Evolutionary conservation across 2,113 vertebrate genomes (phyloP), one percentile per base, ranked within the genome.

Genomic region (Hippocampus zosterae): DNA sequence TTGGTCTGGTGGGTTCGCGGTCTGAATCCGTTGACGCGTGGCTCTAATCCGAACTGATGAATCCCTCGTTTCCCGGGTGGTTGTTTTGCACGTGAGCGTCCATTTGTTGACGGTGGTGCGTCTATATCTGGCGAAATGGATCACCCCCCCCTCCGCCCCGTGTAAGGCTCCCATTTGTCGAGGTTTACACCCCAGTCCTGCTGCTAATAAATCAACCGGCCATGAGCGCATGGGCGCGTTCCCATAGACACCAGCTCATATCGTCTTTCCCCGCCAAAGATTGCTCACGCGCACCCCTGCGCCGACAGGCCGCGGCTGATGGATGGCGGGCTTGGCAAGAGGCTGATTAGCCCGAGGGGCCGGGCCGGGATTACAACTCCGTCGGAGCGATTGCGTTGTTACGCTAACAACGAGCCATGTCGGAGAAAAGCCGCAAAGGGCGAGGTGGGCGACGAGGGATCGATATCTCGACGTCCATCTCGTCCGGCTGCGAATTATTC

Each of bases 301-400:
- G 64, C 55, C 46, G 5, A 11, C 66, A 57, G 67, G 41, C 41
- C 9, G 9, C 0, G 73, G 62, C 74, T 84, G 79, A 88, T 85
- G 74, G 85, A 88, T 83, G 79, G 73, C 3, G 62, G 65, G 74
- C 79, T 37, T 83, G 81, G 87, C 82, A 73, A 46, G 72, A 81
- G 73, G 81, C 73, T 76, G 79, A 84, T 88, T 86, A 88, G 73
- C 78, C 62, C 68, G 79, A 72, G 68, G 72, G 85, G 74, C 84
- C 77, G 80, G 72, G 69, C 70, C 72, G 75, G 84, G 85, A 88
- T 87, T 73, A 83, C 81, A 81, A 80, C 79, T 88, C 73, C 75
- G 68, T 85, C 72, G 3, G 33, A 27, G 70, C 55, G 11, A 63
- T 72, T 78, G 73, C 76, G 73, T 84, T 83, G 78, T 87, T 83